Evolutionary conservation across 35 echinoderm and acorn worm species (phyloP).

Genomic region (Ptychodera flava): DNA sequence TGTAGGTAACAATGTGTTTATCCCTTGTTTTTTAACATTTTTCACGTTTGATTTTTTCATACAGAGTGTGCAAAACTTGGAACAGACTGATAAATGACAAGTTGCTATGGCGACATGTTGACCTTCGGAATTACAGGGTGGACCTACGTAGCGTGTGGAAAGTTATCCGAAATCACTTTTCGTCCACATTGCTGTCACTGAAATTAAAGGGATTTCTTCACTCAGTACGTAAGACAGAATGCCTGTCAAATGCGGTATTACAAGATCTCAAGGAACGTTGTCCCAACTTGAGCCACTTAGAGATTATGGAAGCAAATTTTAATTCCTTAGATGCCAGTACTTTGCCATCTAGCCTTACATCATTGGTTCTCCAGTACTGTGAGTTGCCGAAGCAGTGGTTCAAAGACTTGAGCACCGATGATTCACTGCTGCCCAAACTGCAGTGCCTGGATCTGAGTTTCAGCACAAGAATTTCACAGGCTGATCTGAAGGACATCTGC

Average conservation of each 20-base stretch:
- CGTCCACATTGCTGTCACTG: slow-evolving; percentile 28
- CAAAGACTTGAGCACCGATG: slow-evolving; percentile 9
- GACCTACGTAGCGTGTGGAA: slow-evolving; percentile 43
- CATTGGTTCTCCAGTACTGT: slow-evolving; percentile 27
- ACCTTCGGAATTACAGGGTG: slow-evolving; percentile 32
- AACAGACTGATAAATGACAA: slow-evolving; percentile 49
- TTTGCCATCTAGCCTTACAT: slow-evolving; percentile 29
- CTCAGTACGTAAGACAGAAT: slow-evolving; percentile 56
- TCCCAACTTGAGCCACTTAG: slow-evolving; percentile 29
- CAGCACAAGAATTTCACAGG: slow-evolving; percentile 21
- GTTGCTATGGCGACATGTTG: slow-evolving; percentile 43
- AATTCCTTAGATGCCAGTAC: slow-evolving; percentile 13
- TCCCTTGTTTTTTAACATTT: too few species aligned
- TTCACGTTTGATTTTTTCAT: neutral
- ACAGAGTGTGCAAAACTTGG: slow-evolving; percentile 60
- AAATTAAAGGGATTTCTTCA: slow-evolving; percentile 38
- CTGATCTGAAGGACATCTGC: slow-evolving; percentile 18
- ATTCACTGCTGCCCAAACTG: slow-evolving; percentile 10
- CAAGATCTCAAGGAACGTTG: slow-evolving; percentile 38
- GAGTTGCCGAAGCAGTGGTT: slow-evolving; percentile 36
- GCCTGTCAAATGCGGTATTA: slow-evolving; percentile 49
- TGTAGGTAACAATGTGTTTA: too few species aligned
- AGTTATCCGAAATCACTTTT: slow-evolving; percentile 55
- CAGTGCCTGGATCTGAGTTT: slow-evolving; percentile 22
- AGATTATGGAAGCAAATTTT: slow-evolving; percentile 28